Evolutionary conservation across 2,113 vertebrate genomes (phyloP).

Genomic region (Hypocryptadius cinnamomeus): DNA sequence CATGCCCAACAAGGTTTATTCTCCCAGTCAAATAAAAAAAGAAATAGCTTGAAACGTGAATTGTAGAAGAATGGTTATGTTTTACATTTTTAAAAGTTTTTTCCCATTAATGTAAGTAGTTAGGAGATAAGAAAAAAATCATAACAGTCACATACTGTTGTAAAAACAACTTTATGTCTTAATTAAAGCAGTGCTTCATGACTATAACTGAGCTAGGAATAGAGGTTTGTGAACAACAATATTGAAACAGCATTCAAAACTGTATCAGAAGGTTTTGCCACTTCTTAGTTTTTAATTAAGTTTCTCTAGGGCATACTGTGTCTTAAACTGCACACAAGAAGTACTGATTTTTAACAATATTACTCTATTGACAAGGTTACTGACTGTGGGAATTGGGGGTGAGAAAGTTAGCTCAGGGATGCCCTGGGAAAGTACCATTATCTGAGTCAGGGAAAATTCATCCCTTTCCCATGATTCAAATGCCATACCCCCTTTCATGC

Average conservation of each 20-base stretch:
- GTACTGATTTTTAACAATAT: neutral
- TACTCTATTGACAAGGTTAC: neutral
- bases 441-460: too few species aligned
- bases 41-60: neutral
- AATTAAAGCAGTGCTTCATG: neutral
- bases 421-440: too few species aligned
- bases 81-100: neutral
- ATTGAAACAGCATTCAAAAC: neutral
- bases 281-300: neutral
- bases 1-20: neutral
- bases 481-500: too few species aligned
- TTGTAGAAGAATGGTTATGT: neutral
- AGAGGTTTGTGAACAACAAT: neutral
- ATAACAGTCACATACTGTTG: neutral
- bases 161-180: neutral
- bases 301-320: neutral
- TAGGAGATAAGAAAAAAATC: neutral
- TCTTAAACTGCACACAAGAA: neutral
- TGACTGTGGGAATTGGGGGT: too few species aligned
- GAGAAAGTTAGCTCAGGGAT: too few species aligned
- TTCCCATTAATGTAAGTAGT: neutral
- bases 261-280: neutral
- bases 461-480: too few species aligned
- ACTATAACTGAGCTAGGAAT: neutral
- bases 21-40: neutral